Conservation (phyloP, 2,888 invertebrate genomes). For the Nysson spinosus region DNA sequence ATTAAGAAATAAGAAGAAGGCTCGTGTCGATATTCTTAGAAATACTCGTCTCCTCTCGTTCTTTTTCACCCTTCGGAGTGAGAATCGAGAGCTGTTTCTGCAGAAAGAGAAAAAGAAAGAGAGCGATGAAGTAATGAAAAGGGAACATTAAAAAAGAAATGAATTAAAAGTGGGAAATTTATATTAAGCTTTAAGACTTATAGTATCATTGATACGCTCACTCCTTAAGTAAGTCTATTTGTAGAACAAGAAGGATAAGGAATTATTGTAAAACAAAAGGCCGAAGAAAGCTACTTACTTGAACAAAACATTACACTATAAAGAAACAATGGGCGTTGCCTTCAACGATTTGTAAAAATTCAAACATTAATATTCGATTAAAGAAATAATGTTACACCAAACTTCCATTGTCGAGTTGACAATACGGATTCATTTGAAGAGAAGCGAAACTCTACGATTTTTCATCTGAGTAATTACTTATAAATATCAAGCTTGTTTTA, state of each 20-base stretch:
- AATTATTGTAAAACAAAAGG: not conserved
- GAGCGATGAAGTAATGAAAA: not conserved
- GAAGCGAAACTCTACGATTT: not conserved
- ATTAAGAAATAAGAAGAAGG: constrained; percentile 7
- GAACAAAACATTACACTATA: not conserved
- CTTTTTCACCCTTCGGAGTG: constrained; percentile 1
- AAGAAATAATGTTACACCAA: too few relatives aligned
- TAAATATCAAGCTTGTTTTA: not conserved
- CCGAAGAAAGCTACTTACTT: constrained; percentile 2
- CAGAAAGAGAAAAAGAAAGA: not conserved
- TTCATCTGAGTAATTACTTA: not conserved
- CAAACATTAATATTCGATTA: too few relatives aligned
- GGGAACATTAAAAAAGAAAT: constrained; percentile 1
- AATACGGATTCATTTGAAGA: too few relatives aligned
- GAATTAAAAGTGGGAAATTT: not conserved
- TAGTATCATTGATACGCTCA: constrained; percentile 1
- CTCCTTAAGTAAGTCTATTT: not conserved
- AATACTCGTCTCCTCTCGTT: constrained; percentile 1
- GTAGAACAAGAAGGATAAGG: not conserved
- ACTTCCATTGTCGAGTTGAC: too few relatives aligned
- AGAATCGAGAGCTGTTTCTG: not conserved
- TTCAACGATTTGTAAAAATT: not conserved
- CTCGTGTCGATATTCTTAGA: not conserved
- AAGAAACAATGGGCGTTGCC: not conserved
- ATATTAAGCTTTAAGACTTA: constrained; percentile 3